Conservation (phyloP, 2,797 vertebrate genomes). For the Anguilla pacifica region DNA sequence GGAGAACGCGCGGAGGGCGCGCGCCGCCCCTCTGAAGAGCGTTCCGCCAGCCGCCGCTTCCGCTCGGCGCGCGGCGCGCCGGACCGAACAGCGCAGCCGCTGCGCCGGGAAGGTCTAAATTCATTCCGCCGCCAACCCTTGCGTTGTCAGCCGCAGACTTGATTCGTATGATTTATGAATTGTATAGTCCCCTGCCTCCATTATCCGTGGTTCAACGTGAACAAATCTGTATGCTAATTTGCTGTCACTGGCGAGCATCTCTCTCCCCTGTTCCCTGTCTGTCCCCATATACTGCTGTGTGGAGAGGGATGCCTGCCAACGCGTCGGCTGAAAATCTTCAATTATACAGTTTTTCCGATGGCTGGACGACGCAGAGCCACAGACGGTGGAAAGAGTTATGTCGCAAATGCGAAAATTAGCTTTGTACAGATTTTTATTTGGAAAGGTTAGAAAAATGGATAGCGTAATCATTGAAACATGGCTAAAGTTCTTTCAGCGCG, state of each 20-base stretch:
- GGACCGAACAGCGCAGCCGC: background rate
- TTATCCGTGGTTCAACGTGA: slow-evolving; percentile 10
- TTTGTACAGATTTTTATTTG: background rate
- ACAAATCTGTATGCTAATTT: slow-evolving; percentile 16
- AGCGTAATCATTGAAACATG: background rate
- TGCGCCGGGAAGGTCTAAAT: background rate
- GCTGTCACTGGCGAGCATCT: background rate
- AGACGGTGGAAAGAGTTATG: background rate
- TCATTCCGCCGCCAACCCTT: background rate
- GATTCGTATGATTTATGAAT: slow-evolving; percentile 3
- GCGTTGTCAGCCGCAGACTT: background rate
- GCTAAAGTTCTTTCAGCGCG: background rate
- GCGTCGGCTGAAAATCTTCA: background rate
- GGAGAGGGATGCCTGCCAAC: slow-evolving; percentile 9
- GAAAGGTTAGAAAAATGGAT: background rate
- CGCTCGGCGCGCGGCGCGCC: background rate
- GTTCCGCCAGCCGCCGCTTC: background rate
- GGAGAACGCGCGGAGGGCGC: background rate
- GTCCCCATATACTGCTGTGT: background rate
- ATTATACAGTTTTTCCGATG: slow-evolving; percentile 5
- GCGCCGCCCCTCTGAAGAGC: background rate
- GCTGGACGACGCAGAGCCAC: background rate
- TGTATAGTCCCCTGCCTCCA: slow-evolving; percentile 11
- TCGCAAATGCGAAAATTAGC: background rate
- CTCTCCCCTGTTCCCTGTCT: background rate